Percentiles rank a stretch among this genome's conserved stretches.
Conservation (phyloP, 2,888 invertebrate genomes). For the Acanthacorydalis orientalis region DNA sequence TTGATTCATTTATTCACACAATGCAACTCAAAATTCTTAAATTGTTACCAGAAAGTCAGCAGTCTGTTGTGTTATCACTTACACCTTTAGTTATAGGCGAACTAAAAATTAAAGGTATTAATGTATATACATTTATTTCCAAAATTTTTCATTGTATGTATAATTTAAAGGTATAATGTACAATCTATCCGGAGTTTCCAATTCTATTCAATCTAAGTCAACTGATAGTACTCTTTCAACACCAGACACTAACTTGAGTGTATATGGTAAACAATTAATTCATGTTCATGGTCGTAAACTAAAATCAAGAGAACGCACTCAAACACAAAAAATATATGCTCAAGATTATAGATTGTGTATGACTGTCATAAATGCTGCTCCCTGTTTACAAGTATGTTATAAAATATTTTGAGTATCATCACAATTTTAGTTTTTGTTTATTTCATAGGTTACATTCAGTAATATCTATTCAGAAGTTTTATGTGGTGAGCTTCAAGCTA, state of each 20-base stretch:
- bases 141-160: neutral
- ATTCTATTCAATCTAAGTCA: neutral
- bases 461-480: conserved; percentile 49
- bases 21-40: conserved; percentile 36
- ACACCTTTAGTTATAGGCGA: conserved; percentile 59
- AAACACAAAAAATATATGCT: conserved; percentile 23
- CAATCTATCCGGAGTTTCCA: neutral
- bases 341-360: conserved; percentile 56
- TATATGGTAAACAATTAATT: conserved; percentile 42
- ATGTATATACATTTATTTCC: neutral
- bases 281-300: conserved; percentile 36
- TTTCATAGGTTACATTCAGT: conserved; percentile 47
- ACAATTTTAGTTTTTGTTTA: conserved; percentile 8
- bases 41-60: conserved; percentile 40
- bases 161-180: neutral
- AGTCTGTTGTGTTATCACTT: conserved; percentile 49
- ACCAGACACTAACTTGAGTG: conserved; percentile 14
- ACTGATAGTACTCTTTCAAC: neutral
- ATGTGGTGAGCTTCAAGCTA: conserved; percentile 53
- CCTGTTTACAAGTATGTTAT: conserved; percentile 56
- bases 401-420: conserved; percentile 6
- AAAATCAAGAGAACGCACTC: conserved; percentile 23
- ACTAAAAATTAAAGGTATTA: conserved; percentile 48
- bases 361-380: conserved; percentile 59
- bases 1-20: conserved; percentile 32